Evolutionary conservation across 1,140 invertebrate species (phyloP).

Genomic region (Camponotus pennsylvanicus): DNA sequence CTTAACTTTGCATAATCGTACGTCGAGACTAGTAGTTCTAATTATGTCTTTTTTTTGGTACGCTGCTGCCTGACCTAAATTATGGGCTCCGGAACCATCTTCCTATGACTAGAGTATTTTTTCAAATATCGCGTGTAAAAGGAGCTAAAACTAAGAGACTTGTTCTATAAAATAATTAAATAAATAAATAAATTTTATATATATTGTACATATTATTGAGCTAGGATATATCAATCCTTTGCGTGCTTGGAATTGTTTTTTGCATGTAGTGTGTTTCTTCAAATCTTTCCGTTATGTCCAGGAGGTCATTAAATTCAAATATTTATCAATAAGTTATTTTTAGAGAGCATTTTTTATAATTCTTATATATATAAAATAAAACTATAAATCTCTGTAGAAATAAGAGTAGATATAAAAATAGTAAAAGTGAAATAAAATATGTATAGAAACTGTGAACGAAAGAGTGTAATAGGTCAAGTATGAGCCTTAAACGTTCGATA

Average conservation of each 20-base stretch:
- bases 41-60: conserved; percentile 74
- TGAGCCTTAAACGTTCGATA: background rate
- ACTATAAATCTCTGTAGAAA: background rate
- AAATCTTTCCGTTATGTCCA: background rate
- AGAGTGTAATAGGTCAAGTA: background rate
- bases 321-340: background rate
- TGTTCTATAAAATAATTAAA: conserved; percentile 47
- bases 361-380: background rate
- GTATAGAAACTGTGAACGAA: background rate
- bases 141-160: conserved; percentile 37
- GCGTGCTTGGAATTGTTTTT: background rate
- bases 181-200: conserved; percentile 55
- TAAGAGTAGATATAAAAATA: background rate
- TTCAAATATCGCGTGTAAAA: conserved; percentile 72
- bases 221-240: conserved; percentile 7
- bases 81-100: conserved; percentile 32
- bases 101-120: conserved; percentile 70
- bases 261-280: background rate
- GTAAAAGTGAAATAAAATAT: conserved; percentile 3
- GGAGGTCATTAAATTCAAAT: background rate
- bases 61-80: conserved; percentile 66
- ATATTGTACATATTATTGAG: conserved; percentile 50
- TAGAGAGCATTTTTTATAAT: background rate
- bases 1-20: conserved; percentile 71
- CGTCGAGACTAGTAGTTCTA: conserved; percentile 69